Base-by-base conservation (phyloP, 2,113 vertebrate genomes). In the Corvus hawaiiensis region DNA sequence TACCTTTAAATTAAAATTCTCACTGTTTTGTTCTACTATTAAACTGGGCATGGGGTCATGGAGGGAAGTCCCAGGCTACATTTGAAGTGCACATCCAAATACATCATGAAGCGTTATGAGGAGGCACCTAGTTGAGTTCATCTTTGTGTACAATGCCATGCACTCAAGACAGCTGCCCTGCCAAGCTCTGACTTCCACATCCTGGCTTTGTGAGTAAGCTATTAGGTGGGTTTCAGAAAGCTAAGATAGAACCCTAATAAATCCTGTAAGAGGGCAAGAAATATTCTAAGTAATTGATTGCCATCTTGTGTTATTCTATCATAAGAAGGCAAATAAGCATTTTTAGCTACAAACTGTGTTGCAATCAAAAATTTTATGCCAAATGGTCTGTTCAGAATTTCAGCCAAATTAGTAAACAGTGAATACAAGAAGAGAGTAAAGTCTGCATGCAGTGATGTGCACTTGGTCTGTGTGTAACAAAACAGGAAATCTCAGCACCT, bases 401-500 rank as follows among this genome's bases (percentile, higher is more conserved):
- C 88, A 94, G 89, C 61, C 92, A 84, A 91, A 96, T 97, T 24
- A 89, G 75, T 58, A 54, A 93, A 95, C 71, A 62, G 68, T 89
- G 88, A 94, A 16, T 77, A 95, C 88, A 66, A 91, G 64, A 54
- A 46, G 69, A 37, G 59, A 85, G 28, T 62, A 74, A 87, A 61
- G 89, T 75, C 74, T 92, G 79, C 94, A 92, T 88, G 96, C 95
- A 92, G 84, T 74, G 2, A 0, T 44, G 71, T n/a, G 83, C 78
- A 83, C 88, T 82, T 58, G 16, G 86, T 74, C 79, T 68, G 66
- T 33, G 82, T 41, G 68, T 87, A 90, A 92, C 72, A 28, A 58
- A 94, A 97, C 94, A 96, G 96, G 97, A 97, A 97, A 91, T 67
- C 48, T 89, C 94, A 55, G 84, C n/a, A 82, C 82, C 91, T 67